phyloP scores from a whole-genome alignment of 2,888 invertebrate genomes.

The Ormyrus thymus region DNA sequence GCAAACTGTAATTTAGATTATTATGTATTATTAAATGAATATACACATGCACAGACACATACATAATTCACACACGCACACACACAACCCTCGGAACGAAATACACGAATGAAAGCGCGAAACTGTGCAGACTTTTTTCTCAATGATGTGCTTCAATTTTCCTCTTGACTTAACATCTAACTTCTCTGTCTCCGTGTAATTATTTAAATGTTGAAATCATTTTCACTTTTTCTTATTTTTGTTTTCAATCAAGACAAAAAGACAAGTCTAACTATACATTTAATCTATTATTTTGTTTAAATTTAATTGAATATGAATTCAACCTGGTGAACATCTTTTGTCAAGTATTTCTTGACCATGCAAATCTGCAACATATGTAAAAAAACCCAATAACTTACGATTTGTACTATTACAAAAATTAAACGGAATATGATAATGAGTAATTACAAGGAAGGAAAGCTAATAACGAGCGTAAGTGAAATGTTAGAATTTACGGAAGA shows the following conservation, averaged over 20 bases:
- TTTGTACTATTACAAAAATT: slow-evolving; percentile 21
- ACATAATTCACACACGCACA: slow-evolving; percentile 41
- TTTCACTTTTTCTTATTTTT: slow-evolving; percentile 45
- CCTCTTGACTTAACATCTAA: slow-evolving; percentile 10
- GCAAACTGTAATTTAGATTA: slow-evolving; percentile 74
- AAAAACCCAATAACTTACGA: slow-evolving; percentile 39
- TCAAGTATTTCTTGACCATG: neutral
- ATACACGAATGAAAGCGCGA: slow-evolving; percentile 20
- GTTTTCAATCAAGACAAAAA: slow-evolving; percentile 7
- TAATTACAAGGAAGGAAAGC: neutral
- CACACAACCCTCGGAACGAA: neutral
- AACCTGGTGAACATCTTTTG: slow-evolving; percentile 41
- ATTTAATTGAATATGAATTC: slow-evolving; percentile 39
- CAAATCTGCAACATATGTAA: slow-evolving; percentile 41
- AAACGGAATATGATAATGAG: neutral
- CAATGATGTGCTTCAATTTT: slow-evolving; percentile 61
- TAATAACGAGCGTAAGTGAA: slow-evolving; percentile 30
- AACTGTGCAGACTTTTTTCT: slow-evolving; percentile 55
- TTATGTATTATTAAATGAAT: slow-evolving; percentile 68
- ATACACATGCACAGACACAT: slow-evolving; percentile 50
- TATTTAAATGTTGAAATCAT: slow-evolving; percentile 15
- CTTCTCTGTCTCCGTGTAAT: slow-evolving; percentile 42
- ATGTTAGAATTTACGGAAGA: slow-evolving; percentile 49
- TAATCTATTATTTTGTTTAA: slow-evolving; percentile 12
- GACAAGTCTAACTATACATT: slow-evolving; percentile 34